Conservation (phyloP, 2,113 vertebrate genomes). For the Sylvia atricapilla region DNA sequence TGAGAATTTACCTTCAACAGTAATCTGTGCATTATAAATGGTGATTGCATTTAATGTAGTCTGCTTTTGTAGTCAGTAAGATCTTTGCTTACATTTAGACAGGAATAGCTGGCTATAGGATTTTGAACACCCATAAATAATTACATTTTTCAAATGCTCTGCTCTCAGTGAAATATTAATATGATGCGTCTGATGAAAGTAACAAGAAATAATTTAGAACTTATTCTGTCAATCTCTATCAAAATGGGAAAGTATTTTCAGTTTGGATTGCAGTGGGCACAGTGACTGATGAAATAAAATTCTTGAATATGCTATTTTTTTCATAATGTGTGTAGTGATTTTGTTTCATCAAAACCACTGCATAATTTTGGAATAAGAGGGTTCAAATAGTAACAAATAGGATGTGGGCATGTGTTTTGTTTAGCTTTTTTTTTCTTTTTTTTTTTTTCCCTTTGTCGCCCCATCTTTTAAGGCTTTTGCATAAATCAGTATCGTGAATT, state of each 20-base stretch:
- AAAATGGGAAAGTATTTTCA: background rate
- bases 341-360: background rate
- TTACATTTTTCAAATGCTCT: background rate
- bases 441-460: background rate
- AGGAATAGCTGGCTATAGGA: background rate
- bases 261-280: background rate
- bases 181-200: background rate
- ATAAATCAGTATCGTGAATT: background rate
- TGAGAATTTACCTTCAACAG: background rate
- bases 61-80: constrained; percentile 22
- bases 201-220: constrained; percentile 18
- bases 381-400: background rate
- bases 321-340: background rate
- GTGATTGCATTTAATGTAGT: constrained; percentile 15
- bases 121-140: constrained; percentile 6
- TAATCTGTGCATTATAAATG: constrained; percentile 27
- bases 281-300: background rate
- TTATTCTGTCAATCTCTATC: background rate
- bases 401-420: background rate
- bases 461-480: background rate
- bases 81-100: constrained; percentile 55
- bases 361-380: background rate
- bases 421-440: background rate
- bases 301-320: background rate
- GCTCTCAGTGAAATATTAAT: background rate